Evolutionary conservation across 2,113 vertebrate species (phyloP).

Genomic region (Perca fluviatilis): DNA sequence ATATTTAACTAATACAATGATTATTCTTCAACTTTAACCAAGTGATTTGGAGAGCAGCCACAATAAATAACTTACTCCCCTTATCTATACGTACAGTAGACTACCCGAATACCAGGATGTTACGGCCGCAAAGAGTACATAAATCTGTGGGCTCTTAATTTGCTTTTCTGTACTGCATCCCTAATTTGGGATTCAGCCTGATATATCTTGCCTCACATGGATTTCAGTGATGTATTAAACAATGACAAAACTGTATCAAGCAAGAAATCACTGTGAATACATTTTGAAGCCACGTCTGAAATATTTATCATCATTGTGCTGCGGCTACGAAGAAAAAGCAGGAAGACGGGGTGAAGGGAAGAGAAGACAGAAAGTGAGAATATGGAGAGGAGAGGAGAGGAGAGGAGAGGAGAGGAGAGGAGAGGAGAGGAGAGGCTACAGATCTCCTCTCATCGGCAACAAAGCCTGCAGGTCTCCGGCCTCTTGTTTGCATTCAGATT

Average conservation of each 20-base stretch:
- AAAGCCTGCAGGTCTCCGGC: conserved; percentile 52
- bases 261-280: conserved; percentile 43
- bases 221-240: conserved; percentile 33
- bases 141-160: conserved; percentile 7
- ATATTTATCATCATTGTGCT: conserved; percentile 59
- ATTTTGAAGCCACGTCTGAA: conserved; percentile 51
- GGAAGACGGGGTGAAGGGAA: neutral
- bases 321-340: neutral
- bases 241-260: conserved; percentile 32
- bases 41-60: neutral
- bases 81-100: neutral
- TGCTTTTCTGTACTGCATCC: conserved; percentile 1
- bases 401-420: conserved; percentile 5
- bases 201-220: neutral
- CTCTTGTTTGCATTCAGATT: conserved; percentile 44
- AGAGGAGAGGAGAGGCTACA: conserved; percentile 1
- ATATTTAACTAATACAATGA: neutral
- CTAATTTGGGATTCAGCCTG: neutral
- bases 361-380: conserved; percentile 25
- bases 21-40: neutral
- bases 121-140: neutral
- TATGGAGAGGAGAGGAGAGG: neutral
- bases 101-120: neutral
- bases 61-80: neutral
- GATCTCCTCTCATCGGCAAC: conserved; percentile 43